phyloP scores from a whole-genome alignment of 2,888 invertebrate species.

The Temnothorax rugatulus region DNA sequence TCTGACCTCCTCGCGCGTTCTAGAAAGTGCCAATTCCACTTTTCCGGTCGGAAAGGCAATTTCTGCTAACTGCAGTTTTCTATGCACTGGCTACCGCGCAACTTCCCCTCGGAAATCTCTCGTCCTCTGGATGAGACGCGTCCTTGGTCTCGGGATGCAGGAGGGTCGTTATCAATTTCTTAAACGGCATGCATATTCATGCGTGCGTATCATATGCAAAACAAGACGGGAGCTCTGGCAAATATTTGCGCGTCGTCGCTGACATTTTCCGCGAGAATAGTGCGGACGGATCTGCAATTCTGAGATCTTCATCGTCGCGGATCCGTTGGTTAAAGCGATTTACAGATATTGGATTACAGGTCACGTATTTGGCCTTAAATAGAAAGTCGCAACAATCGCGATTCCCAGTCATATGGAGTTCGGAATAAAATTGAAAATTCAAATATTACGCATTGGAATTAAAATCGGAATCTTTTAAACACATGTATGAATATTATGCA shows the following conservation, averaged over 20 bases:
- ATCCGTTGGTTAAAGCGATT: constrained; percentile 44
- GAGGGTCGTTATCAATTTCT: constrained; percentile 59
- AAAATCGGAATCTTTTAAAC: neutral
- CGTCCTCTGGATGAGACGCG: constrained; percentile 9
- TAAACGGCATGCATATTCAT: constrained; percentile 64
- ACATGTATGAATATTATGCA: neutral
- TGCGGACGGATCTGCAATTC: constrained; percentile 44
- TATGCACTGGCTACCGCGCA: neutral
- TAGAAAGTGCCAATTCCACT: constrained; percentile 3
- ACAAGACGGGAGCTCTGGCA: constrained; percentile 22
- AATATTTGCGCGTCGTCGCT: constrained; percentile 21
- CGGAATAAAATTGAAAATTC: neutral
- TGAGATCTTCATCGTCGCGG: constrained; percentile 31
- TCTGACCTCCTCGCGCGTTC: neutral
- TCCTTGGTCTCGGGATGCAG: constrained; percentile 26
- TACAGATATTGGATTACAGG: constrained; percentile 40
- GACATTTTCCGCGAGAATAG: constrained; percentile 51
- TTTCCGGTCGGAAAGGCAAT: neutral
- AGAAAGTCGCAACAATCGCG: neutral
- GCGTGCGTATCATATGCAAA: constrained; percentile 44
- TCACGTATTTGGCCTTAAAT: constrained; percentile 39
- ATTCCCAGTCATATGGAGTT: neutral
- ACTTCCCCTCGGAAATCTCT: neutral
- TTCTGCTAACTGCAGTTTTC: constrained; percentile 27
- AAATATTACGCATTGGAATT: neutral